phyloP scores from a whole-genome alignment of 2,797 vertebrate genomes.

The Dipus sagitta region DNA sequence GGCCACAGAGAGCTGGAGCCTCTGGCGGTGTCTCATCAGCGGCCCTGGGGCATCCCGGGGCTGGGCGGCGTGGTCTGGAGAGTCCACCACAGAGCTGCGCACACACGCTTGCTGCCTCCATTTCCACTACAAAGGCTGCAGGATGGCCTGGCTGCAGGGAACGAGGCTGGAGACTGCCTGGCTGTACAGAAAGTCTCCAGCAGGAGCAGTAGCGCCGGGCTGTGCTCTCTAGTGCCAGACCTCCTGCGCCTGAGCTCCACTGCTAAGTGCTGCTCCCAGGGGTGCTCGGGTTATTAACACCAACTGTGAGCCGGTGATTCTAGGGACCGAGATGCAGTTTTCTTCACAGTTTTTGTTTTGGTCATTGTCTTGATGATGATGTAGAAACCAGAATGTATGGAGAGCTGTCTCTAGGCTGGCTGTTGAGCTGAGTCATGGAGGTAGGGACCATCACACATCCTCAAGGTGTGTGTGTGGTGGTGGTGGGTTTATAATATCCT shows the following conservation, averaged over 20 bases:
- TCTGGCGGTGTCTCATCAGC: neutral
- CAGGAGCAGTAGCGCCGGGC: neutral
- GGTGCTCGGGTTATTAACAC: neutral
- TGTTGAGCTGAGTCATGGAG: neutral
- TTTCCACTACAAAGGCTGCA: neutral
- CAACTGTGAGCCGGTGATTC: neutral
- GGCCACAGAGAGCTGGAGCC: constrained; percentile 45
- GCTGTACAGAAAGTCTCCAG: no score
- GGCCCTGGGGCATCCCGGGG: constrained; percentile 50
- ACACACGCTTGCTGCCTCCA: neutral
- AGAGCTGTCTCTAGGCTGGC: neutral
- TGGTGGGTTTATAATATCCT: no score
- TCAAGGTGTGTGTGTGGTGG: no score
- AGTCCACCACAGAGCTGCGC: neutral
- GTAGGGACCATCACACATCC: neutral
- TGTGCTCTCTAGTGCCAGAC: neutral
- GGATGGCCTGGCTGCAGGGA: neutral
- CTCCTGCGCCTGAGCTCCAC: neutral
- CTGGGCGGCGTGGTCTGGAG: neutral
- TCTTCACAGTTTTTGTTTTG: neutral
- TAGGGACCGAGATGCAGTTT: neutral
- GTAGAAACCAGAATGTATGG: no score
- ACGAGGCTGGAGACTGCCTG: neutral
- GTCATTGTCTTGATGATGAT: neutral
- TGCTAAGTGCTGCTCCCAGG: neutral